These are phyloP conservation scores for Catharus ustulatus DNA, from an alignment of 2,797 vertebrate genomes.

Conservation along the genomic window DNA sequence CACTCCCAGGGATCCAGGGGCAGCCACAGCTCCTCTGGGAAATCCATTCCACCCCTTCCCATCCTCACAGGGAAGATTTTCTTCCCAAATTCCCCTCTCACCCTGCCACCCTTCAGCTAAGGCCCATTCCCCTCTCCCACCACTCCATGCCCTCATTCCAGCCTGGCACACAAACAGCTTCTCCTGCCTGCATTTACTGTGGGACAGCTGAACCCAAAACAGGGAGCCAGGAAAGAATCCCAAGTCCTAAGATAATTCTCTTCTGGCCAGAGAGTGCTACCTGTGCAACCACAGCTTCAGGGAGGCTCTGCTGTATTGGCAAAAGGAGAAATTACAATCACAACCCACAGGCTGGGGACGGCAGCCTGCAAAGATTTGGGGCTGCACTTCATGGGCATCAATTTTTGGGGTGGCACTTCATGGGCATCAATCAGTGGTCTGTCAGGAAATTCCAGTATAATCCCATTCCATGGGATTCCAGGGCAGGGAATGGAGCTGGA, in stretches of 20 bases:
- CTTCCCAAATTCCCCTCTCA: too few relatives aligned
- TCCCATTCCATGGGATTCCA: not conserved
- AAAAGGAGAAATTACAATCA: not conserved
- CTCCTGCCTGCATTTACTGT: not conserved
- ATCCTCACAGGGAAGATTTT: not conserved
- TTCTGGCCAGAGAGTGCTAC: fast-evolving
- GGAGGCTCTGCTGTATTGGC: not conserved
- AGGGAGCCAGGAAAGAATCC: not conserved
- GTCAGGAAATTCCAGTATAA: not conserved
- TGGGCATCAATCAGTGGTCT: too few relatives aligned
- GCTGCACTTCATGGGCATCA: not conserved
- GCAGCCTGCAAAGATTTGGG: fast-evolving
- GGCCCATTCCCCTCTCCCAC: not conserved
- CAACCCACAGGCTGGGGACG: not conserved
- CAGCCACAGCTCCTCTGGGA: not conserved
- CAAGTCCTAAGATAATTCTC: not conserved
- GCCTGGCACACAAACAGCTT: not conserved
- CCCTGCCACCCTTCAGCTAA: not conserved
- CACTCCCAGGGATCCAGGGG: not conserved
- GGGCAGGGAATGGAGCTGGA: too few relatives aligned
- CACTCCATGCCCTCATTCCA: not conserved
- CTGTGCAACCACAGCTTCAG: not conserved
- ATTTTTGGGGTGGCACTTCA: too few relatives aligned
- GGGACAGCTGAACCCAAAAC: not conserved
- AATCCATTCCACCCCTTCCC: not conserved